These are phyloP conservation scores for Meta bourneti DNA, from an alignment of 2,888 invertebrate species.

Conservation along the genomic window DNA sequence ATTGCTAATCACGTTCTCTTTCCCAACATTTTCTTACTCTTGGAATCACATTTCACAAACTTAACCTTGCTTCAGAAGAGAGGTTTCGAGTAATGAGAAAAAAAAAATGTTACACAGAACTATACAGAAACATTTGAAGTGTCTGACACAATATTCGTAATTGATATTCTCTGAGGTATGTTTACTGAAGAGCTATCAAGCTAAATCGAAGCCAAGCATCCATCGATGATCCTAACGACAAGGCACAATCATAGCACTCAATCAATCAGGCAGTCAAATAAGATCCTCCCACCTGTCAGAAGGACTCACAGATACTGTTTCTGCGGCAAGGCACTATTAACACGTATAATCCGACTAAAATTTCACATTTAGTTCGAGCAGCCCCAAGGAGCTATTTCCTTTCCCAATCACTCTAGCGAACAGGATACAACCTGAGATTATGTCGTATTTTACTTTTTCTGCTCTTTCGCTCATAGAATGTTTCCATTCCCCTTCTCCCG, in stretches of 20 bases:
- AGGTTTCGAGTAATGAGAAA: too few species aligned
- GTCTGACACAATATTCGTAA: neutral
- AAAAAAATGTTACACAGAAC: too few species aligned
- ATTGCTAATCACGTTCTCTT: too few species aligned
- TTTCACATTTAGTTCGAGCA: conserved; percentile 67
- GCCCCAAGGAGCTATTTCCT: conserved; percentile 59
- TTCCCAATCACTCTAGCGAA: conserved; percentile 54
- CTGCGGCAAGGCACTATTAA: conserved; percentile 31
- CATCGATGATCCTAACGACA: conserved; percentile 6
- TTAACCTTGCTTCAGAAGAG: too few species aligned
- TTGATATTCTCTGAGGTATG: neutral
- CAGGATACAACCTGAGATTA: conserved; percentile 54
- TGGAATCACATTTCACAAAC: too few species aligned
- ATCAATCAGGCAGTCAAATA: conserved; percentile 67
- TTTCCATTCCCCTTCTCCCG: neutral
- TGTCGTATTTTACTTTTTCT: conserved; percentile 19
- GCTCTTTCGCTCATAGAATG: neutral
- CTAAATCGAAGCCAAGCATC: conserved; percentile 6
- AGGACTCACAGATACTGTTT: conserved; percentile 3
- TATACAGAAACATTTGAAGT: too few species aligned
- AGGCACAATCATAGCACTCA: conserved; percentile 47
- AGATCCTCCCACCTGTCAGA: conserved; percentile 30
- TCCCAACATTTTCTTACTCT: too few species aligned
- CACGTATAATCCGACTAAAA: conserved; percentile 56
- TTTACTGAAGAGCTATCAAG: neutral